These are phyloP conservation scores for Anguilla anguilla DNA, from an alignment of 2,797 vertebrate genomes.

Conservation along the genomic window DNA sequence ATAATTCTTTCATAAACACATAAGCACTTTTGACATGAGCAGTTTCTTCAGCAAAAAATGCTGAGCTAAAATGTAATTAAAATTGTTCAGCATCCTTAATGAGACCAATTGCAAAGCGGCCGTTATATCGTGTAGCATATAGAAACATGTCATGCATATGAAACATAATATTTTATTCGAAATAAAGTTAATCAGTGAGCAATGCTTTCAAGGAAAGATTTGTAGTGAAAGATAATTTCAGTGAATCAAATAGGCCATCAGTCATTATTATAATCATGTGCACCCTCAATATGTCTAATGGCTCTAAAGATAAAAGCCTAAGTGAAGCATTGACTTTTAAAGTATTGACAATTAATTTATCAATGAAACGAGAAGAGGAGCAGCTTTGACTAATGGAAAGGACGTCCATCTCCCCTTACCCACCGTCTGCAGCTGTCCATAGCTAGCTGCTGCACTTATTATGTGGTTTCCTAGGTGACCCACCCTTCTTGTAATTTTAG, in stretches of 20 bases:
- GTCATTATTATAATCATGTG: background rate
- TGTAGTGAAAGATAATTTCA: background rate
- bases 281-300: background rate
- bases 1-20: background rate
- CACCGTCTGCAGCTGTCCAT: constrained; percentile 36
- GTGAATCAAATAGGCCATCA: background rate
- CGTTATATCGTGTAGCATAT: background rate
- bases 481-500: constrained; percentile 64
- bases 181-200: background rate
- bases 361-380: constrained; percentile 8
- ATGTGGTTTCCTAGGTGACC: constrained; percentile 70
- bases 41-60: background rate
- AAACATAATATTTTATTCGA: background rate
- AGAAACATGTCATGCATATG: background rate
- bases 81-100: background rate
- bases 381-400: background rate
- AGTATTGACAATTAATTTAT: constrained; percentile 21
- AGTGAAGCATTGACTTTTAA: background rate
- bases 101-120: background rate
- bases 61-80: background rate
- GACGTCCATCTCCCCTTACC: constrained; percentile 22
- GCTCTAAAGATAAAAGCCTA: background rate
- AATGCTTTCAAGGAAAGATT: background rate
- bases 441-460: constrained; percentile 51
- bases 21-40: background rate